Evolutionary conservation across 2,797 vertebrate species (phyloP).

Genomic region (Falco cherrug): DNA sequence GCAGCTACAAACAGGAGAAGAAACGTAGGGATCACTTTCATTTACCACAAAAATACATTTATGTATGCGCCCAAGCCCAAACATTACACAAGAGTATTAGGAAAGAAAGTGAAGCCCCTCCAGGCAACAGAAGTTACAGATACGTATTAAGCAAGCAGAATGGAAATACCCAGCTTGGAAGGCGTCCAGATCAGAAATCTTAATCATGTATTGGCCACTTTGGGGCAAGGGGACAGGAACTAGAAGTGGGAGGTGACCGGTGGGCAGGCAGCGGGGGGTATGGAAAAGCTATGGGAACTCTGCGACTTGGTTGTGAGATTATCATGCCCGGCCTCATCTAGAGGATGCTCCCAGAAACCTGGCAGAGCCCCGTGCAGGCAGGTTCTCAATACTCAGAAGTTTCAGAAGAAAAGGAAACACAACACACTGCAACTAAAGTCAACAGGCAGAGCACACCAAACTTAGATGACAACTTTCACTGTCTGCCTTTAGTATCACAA

Average conservation of each 20-base stretch:
- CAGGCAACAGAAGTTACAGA: fast-evolving
- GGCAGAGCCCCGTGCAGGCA: background rate
- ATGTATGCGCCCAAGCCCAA: background rate
- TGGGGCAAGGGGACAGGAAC: background rate
- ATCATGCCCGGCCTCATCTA: fast-evolving
- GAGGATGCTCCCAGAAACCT: background rate
- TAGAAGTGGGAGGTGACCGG: background rate
- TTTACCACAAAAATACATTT: slow-evolving; percentile 7
- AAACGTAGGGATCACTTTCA: background rate
- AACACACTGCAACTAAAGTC: background rate
- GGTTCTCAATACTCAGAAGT: background rate
- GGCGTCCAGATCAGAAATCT: background rate
- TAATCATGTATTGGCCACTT: background rate
- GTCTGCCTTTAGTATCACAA: background rate
- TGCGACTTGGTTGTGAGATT: fast-evolving
- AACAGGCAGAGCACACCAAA: background rate
- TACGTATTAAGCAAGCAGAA: background rate
- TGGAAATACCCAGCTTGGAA: background rate
- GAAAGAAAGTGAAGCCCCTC: background rate
- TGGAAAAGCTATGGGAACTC: background rate
- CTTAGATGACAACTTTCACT: background rate
- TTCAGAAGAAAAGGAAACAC: background rate
- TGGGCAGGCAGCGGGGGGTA: background rate
- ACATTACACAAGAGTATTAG: background rate
- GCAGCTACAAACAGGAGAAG: background rate